Percentiles rank a stretch among this genome's conserved stretches.
Evolutionary conservation across 1,140 invertebrate species (phyloP).

Genomic region (Psilanteris sp.): DNA sequence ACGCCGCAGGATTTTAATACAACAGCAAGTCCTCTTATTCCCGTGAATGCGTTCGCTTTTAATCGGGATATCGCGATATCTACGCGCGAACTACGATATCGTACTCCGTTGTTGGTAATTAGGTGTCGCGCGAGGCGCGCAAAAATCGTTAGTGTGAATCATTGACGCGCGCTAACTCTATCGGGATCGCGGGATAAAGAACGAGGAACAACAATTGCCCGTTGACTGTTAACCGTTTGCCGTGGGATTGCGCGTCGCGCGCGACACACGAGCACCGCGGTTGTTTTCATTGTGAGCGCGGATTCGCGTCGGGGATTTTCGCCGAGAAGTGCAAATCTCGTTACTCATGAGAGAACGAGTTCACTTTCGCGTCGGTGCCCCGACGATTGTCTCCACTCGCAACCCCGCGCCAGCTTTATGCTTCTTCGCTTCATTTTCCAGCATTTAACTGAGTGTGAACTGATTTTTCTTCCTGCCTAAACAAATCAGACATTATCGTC

Average conservation of each 20-base stretch:
- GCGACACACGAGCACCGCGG: slow-evolving; percentile 46
- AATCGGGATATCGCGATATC: slow-evolving; percentile 27
- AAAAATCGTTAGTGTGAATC: slow-evolving; percentile 44
- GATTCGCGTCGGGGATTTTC: slow-evolving; percentile 52
- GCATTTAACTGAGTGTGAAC: slow-evolving; percentile 57
- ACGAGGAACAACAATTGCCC: slow-evolving; percentile 19
- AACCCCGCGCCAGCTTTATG: slow-evolving; percentile 47
- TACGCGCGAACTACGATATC: neutral
- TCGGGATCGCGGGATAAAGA: slow-evolving; percentile 4
- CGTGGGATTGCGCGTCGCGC: slow-evolving; percentile 11
- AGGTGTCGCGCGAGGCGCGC: slow-evolving; percentile 17
- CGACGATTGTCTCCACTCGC: slow-evolving; percentile 45
- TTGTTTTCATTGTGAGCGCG: slow-evolving; percentile 53
- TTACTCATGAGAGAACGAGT: slow-evolving; percentile 60
- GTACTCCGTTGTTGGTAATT: slow-evolving; percentile 32
- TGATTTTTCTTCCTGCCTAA: slow-evolving; percentile 51
- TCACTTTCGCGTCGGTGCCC: slow-evolving; percentile 41
- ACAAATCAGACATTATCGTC: slow-evolving; percentile 49
- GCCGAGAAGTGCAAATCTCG: slow-evolving; percentile 56
- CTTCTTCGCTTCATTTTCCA: slow-evolving; percentile 39
- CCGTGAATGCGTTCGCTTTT: slow-evolving; percentile 17
- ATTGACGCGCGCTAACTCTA: slow-evolving; percentile 7
- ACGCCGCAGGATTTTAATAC: slow-evolving; percentile 41
- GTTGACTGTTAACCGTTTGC: slow-evolving; percentile 30
- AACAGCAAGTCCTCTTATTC: slow-evolving; percentile 30